A percentile compares a stretch with the other conserved stretches of the same genome.
These are phyloP conservation scores for Lucifuga dentata DNA, from an alignment of 2,113 vertebrate species.

Conservation along the genomic window DNA sequence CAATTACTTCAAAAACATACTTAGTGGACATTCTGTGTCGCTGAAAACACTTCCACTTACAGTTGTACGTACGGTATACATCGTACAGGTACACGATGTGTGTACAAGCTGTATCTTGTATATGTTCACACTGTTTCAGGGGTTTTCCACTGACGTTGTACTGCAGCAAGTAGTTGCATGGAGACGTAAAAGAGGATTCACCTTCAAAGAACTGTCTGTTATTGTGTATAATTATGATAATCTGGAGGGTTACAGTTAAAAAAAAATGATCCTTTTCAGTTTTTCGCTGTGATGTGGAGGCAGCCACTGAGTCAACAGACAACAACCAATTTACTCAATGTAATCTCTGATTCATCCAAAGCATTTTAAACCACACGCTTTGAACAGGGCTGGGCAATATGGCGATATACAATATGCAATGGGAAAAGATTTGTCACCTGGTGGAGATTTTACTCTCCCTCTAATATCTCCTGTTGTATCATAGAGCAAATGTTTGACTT, in stretches of 20 bases:
- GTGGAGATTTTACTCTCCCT: too few relatives aligned
- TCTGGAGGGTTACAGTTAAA: conserved; percentile 55
- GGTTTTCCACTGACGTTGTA: conserved; percentile 57
- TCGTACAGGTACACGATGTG: background rate
- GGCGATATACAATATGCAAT: too few relatives aligned
- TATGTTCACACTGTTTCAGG: conserved; percentile 50
- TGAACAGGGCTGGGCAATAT: conserved; percentile 9
- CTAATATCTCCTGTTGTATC: too few relatives aligned
- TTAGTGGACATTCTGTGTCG: too few relatives aligned
- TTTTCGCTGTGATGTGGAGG: conserved; percentile 24
- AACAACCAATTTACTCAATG: conserved; percentile 26
- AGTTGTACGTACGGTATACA: too few relatives aligned
- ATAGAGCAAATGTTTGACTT: too few relatives aligned
- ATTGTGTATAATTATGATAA: conserved; percentile 68
- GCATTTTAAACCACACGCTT: conserved; percentile 23
- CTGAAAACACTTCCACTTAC: too few relatives aligned
- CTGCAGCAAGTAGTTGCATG: conserved; percentile 46
- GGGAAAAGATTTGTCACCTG: too few relatives aligned
- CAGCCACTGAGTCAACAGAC: conserved; percentile 51
- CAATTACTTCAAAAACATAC: too few relatives aligned
- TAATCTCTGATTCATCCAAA: conserved; percentile 34
- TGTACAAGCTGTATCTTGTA: conserved; percentile 5
- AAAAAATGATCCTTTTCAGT: conserved; percentile 40
- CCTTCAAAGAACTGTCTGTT: conserved; percentile 57
- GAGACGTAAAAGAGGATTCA: conserved; percentile 41